These are phyloP conservation scores for Lepidochitona cinerea DNA, from an alignment of 2,888 invertebrate genomes.

Conservation along the genomic window DNA sequence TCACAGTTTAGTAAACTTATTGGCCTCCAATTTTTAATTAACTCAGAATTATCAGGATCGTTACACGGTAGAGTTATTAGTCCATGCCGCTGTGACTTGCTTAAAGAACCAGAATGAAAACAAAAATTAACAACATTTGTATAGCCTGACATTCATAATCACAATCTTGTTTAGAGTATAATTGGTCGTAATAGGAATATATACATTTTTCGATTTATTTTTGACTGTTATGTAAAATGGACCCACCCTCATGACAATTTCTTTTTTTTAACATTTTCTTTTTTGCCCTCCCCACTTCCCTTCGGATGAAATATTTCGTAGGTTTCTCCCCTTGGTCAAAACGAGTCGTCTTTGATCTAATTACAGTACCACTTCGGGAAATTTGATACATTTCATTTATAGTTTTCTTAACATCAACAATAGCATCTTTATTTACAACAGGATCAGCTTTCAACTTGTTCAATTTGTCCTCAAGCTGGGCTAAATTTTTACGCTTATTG, in stretches of 20 bases:
- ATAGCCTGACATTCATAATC: neutral
- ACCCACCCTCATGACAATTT: neutral
- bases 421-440: neutral
- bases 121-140: neutral
- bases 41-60: conserved; percentile 22
- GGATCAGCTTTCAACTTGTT: neutral
- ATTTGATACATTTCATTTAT: neutral
- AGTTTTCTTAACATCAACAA: neutral
- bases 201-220: neutral
- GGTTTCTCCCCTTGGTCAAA: neutral
- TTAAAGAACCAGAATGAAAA: neutral
- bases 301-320: neutral
- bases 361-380: neutral
- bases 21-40: conserved; percentile 38
- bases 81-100: conserved; percentile 12
- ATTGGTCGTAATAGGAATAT: neutral
- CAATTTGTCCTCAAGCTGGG: neutral
- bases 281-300: neutral
- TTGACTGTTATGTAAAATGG: neutral
- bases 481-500: neutral
- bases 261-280: neutral
- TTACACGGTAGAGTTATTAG: conserved; percentile 34
- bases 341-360: neutral
- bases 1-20: conserved; percentile 40
- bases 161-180: neutral